Conservation (phyloP, 2,797 vertebrate genomes). For the Syngnathus acus region DNA sequence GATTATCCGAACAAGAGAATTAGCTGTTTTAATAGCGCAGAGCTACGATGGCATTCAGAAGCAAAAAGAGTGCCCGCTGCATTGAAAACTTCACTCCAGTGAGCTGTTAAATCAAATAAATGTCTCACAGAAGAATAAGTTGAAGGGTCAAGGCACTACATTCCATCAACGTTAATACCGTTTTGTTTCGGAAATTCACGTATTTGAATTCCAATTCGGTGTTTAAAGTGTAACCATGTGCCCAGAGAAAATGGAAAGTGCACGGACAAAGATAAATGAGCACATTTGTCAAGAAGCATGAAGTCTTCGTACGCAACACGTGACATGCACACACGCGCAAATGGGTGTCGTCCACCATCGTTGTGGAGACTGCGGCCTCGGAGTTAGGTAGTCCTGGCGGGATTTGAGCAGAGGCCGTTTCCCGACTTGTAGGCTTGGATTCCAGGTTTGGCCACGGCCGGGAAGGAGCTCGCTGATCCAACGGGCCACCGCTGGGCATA, state of each 20-base stretch:
- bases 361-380: background rate
- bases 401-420: slow-evolving; percentile 56
- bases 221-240: slow-evolving; percentile 43
- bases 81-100: slow-evolving; percentile 49
- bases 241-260: background rate
- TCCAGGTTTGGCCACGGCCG: slow-evolving; percentile 56
- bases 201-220: slow-evolving; percentile 64
- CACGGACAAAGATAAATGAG: background rate
- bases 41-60: slow-evolving; percentile 65
- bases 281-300: background rate
- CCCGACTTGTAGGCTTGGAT: slow-evolving; percentile 63
- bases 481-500: slow-evolving; percentile 68
- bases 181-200: slow-evolving; percentile 42
- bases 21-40: slow-evolving; percentile 70
- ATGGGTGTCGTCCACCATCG: background rate
- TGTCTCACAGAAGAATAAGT: slow-evolving; percentile 64
- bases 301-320: background rate
- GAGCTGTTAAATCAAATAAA: slow-evolving; percentile 45
- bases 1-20: slow-evolving; percentile 68
- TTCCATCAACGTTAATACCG: slow-evolving; percentile 69
- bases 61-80: slow-evolving; percentile 63
- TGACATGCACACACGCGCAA: slow-evolving; percentile 21
- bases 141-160: slow-evolving; percentile 94
- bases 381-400: slow-evolving; percentile 72
- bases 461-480: slow-evolving; percentile 45